These are phyloP conservation scores for Nomia melanderi DNA, from an alignment of 1,140 invertebrate genomes.

Conservation along the genomic window DNA sequence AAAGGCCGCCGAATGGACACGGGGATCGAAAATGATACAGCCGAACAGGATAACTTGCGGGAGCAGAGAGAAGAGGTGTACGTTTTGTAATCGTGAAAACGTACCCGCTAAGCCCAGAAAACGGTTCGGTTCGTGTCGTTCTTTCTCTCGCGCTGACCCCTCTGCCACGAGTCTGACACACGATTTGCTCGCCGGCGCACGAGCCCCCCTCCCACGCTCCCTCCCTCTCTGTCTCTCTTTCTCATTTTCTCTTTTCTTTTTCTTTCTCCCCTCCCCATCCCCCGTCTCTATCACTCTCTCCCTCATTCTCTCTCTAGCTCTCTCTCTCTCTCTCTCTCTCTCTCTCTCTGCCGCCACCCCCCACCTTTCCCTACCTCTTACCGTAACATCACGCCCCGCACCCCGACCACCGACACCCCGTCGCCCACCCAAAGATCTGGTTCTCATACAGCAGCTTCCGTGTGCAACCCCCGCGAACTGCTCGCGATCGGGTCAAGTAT, in stretches of 20 bases:
- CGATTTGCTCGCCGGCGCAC: conserved; percentile 73
- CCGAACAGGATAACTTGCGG: conserved; percentile 18
- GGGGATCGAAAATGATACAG: conserved; percentile 23
- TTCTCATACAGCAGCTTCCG: conserved; percentile 23
- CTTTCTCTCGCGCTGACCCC: conserved; percentile 77
- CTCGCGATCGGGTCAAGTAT: not conserved
- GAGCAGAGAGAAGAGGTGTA: conserved; percentile 34
- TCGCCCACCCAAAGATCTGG: conserved; percentile 19
- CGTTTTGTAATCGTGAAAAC: conserved; percentile 63
- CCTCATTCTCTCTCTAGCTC: too few relatives aligned
- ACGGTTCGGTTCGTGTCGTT: conserved; percentile 72
- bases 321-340: too few relatives aligned
- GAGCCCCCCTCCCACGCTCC: conserved; percentile 49
- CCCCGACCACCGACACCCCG: conserved; percentile 17
- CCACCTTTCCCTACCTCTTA: too few relatives aligned
- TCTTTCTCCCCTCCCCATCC: not conserved
- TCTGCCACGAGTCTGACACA: conserved; percentile 78
- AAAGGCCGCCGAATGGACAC: not conserved
- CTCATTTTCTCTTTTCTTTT: not conserved
- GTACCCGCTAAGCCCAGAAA: conserved; percentile 77
- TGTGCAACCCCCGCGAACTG: conserved; percentile 25
- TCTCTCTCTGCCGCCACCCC: too few relatives aligned
- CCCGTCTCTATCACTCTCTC: not conserved
- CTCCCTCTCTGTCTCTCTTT: not conserved
- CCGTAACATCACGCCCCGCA: conserved; percentile 29